These are phyloP conservation scores for Aegithalos caudatus DNA, from an alignment of 2,113 vertebrate genomes.

Conservation along the genomic window DNA sequence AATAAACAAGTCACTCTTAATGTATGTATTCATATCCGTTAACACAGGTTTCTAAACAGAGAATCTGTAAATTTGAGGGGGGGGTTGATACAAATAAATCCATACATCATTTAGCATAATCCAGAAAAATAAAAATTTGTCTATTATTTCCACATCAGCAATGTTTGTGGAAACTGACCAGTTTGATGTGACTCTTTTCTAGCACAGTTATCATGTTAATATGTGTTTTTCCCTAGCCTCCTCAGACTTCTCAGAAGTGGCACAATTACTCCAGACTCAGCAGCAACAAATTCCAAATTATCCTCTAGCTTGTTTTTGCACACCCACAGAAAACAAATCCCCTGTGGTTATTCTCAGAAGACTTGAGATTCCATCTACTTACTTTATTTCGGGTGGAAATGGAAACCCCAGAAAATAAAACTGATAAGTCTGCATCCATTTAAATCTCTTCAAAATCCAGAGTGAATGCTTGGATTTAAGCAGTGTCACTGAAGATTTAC, in stretches of 20 bases:
- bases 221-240: not conserved
- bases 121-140: not conserved
- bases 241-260: not conserved
- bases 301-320: constrained; percentile 37
- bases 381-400: constrained; percentile 24
- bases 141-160: not conserved
- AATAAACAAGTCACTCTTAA: not conserved
- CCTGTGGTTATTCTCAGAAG: not conserved
- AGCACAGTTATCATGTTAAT: not conserved
- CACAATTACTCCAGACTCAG: constrained; percentile 31
- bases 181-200: not conserved
- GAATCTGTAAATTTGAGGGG: not conserved
- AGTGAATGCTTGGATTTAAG: not conserved
- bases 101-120: not conserved
- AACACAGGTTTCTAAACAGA: not conserved
- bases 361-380: constrained; percentile 34
- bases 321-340: not conserved
- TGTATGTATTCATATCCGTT: not conserved
- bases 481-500: not conserved
- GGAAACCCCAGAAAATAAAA: not conserved
- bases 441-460: not conserved
- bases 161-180: not conserved
- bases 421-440: not conserved
- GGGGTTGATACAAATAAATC: not conserved
- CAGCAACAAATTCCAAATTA: constrained; percentile 33